These are phyloP conservation scores for Palaemon carinicauda DNA, from an alignment of 1,140 invertebrate species.

Conservation along the genomic window DNA sequence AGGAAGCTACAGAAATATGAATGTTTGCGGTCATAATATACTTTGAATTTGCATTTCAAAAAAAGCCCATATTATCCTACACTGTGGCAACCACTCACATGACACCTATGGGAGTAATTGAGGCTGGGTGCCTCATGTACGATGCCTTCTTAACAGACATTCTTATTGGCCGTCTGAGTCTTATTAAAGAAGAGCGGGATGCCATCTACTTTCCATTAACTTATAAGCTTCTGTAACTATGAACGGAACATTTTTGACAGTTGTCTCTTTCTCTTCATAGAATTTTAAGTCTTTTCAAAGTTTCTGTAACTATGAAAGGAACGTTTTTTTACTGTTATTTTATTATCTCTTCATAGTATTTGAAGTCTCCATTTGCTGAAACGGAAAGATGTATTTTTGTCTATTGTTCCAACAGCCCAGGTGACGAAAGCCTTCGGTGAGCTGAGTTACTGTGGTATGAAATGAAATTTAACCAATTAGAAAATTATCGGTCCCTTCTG, in stretches of 20 bases:
- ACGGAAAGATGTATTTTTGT: too few species aligned
- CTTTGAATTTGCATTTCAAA: conserved; percentile 28
- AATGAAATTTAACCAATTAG: too few species aligned
- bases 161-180: conserved; percentile 42
- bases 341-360: not conserved
- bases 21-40: conserved; percentile 7
- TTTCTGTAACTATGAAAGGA: not conserved
- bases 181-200: conserved; percentile 38
- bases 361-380: not conserved
- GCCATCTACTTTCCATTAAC: conserved; percentile 7
- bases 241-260: not conserved
- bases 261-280: not conserved
- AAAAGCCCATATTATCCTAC: conserved; percentile 25
- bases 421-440: too few species aligned
- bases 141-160: conserved; percentile 34
- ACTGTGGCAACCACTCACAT: conserved; percentile 34
- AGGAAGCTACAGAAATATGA: not conserved
- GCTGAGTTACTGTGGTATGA: too few species aligned
- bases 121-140: conserved; percentile 35
- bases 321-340: not conserved
- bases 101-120: conserved; percentile 51
- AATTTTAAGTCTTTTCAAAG: not conserved
- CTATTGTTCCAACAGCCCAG: too few species aligned
- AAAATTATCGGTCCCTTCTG: too few species aligned
- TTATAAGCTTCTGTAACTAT: not conserved